Conservation (phyloP, 2,113 vertebrate genomes). For the Danio rerio region GRCz12tu NC_133178.1:31485501-31486000, state of each 20-base stretch:
- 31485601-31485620: no score
- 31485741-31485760: neutral
- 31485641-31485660: no score
- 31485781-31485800: neutral
- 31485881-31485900: conserved; percentile 90
- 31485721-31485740: neutral
- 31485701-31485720: no score
- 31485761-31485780: neutral
- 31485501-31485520: no score
- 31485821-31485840: conserved; percentile 70
- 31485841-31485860: conserved; percentile 82
- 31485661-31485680: no score
- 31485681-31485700: no score
- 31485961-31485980: neutral
- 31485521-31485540: no score
- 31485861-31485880: conserved; percentile 92
- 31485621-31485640: no score
- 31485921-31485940: neutral
- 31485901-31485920: neutral
- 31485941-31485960: neutral
- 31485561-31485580: no score
- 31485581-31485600: no score
- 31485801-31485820: neutral
- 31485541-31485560: no score
- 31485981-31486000: conserved; percentile 57